phyloP scores from a whole-genome alignment of 1,140 invertebrate species.

The Theocolax elegans region DNA sequence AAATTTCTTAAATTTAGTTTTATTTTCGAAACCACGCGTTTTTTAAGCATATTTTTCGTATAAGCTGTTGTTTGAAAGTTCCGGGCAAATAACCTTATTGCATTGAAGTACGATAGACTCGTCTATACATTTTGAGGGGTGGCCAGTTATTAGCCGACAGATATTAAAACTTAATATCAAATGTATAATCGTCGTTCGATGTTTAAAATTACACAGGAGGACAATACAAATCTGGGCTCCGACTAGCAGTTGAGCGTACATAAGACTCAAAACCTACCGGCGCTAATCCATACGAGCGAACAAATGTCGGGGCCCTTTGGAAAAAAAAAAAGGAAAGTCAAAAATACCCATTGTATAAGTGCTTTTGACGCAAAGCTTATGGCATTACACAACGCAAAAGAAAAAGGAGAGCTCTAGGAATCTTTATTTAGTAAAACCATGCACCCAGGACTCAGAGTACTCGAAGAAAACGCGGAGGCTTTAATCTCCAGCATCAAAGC shows the following conservation, averaged over 20 bases:
- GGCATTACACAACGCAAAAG: slow-evolving; percentile 8
- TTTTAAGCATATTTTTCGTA: too few relatives aligned
- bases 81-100: too few relatives aligned
- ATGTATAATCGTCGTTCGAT: background rate
- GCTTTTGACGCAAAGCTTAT: background rate
- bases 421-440: slow-evolving; percentile 33
- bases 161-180: too few relatives aligned
- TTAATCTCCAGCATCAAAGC: slow-evolving; percentile 36
- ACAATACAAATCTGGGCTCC: slow-evolving; percentile 1
- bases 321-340: slow-evolving; percentile 32
- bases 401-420: background rate
- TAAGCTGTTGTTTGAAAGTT: too few relatives aligned
- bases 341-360: slow-evolving; percentile 37
- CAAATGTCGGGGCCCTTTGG: background rate
- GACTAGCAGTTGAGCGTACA: background rate
- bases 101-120: too few relatives aligned
- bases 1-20: background rate
- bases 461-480: slow-evolving; percentile 14
- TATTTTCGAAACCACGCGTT: background rate
- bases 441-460: slow-evolving; percentile 15
- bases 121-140: too few relatives aligned
- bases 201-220: slow-evolving; percentile 16
- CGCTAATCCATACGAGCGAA: slow-evolving; percentile 5
- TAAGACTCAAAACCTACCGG: too few relatives aligned
- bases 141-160: too few relatives aligned